A percentile compares a stretch with the other conserved stretches of the same genome.
These are phyloP conservation scores for Anniella stebbinsi DNA, from an alignment of 2,797 vertebrate genomes.

Conservation along the genomic window DNA sequence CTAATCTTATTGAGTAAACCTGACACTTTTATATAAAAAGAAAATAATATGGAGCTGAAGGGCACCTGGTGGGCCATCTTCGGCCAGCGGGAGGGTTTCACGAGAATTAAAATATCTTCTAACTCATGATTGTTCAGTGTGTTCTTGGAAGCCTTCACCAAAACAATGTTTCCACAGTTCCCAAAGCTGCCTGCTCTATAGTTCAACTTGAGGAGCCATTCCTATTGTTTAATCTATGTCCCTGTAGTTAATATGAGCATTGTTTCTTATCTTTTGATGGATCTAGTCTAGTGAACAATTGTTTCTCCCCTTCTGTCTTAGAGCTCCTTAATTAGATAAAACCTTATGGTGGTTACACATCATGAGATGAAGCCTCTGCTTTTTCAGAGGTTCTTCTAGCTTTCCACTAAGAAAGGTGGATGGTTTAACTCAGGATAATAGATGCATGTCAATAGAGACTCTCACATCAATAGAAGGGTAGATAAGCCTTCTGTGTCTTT, in stretches of 20 bases:
- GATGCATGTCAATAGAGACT: background rate
- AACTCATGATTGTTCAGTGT: background rate
- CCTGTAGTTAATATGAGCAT: background rate
- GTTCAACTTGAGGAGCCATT: background rate
- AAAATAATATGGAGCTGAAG: background rate
- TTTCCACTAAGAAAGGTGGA: background rate
- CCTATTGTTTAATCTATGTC: background rate
- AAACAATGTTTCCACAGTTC: background rate
- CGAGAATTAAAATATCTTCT: background rate
- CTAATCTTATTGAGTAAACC: no score
- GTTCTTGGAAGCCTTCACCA: background rate
- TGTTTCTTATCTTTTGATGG: background rate
- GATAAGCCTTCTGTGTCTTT: background rate
- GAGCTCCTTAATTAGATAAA: background rate
- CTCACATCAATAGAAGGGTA: background rate
- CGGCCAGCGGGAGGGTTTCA: background rate
- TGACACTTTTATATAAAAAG: background rate
- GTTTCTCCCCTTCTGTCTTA: background rate
- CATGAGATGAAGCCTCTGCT: background rate
- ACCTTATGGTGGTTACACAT: background rate
- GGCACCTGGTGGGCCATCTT: background rate
- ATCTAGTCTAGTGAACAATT: background rate
- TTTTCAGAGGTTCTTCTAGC: background rate
- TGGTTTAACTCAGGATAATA: background rate
- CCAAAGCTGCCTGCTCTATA: no score